phyloP scores from a whole-genome alignment of 1,140 invertebrate species.

The Dendroctonus ponderosae region DNA sequence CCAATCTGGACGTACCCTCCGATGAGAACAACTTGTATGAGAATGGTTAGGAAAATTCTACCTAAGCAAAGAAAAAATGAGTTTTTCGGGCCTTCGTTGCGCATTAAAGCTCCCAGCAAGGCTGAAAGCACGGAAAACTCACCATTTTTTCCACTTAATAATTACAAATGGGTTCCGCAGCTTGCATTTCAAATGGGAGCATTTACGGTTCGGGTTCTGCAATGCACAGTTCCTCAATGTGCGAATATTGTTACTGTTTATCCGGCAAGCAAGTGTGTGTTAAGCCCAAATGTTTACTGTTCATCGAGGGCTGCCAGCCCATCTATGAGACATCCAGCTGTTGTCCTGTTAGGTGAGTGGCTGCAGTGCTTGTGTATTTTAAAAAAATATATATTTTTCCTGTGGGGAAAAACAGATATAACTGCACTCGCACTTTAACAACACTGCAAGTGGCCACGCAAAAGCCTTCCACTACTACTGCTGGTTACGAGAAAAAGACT shows the following conservation, averaged over 20 bases:
- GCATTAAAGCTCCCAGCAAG: no score
- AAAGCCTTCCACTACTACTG: background rate
- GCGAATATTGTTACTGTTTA: constrained; percentile 84
- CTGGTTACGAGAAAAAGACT: background rate
- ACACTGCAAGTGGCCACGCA: background rate
- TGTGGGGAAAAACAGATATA: background rate
- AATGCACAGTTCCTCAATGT: constrained; percentile 72
- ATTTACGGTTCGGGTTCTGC: constrained; percentile 80
- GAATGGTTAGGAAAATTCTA: constrained; percentile 15
- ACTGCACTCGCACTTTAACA: no score
- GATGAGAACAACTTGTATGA: constrained; percentile 9
- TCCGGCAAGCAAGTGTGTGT: constrained; percentile 73
- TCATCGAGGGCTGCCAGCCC: constrained; percentile 70
- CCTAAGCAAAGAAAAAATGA: no score
- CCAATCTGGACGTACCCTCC: constrained; percentile 23
- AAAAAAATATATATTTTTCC: no score
- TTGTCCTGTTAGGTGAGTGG: constrained; percentile 67
- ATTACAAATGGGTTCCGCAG: constrained; percentile 51
- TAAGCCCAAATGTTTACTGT: constrained; percentile 75
- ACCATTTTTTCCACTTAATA: background rate
- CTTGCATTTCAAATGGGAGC: constrained; percentile 72
- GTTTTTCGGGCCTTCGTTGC: no score
- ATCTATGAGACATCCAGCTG: constrained; percentile 71
- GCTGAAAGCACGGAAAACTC: no score
- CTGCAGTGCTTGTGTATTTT: no score